These are phyloP conservation scores for Trachurus trachurus DNA, from an alignment of 2,797 vertebrate species.

Conservation along the genomic window DNA sequence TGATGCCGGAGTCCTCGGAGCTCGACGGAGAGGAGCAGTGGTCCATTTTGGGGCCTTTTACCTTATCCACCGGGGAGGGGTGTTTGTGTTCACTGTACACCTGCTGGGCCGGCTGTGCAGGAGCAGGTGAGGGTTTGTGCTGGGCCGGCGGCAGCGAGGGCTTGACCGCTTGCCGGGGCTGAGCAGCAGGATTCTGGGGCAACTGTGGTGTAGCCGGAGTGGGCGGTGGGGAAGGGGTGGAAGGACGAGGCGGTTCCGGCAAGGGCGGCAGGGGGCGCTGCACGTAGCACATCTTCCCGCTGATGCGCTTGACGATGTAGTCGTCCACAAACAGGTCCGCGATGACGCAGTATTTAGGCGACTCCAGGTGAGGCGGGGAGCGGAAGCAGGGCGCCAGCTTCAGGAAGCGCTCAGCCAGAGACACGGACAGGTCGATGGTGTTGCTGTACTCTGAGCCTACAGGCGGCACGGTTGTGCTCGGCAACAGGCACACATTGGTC, in stretches of 20 bases:
- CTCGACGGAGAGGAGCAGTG: slow-evolving; percentile 97
- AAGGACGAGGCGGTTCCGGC: slow-evolving; percentile 74
- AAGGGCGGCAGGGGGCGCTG: slow-evolving; percentile 89
- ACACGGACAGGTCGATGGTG: slow-evolving; percentile 93
- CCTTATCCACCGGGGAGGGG: slow-evolving; percentile 79
- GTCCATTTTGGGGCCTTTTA: slow-evolving; percentile 91
- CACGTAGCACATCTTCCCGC: slow-evolving; percentile 99
- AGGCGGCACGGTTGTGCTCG: slow-evolving; percentile 92
- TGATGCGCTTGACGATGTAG: slow-evolving; percentile 97
- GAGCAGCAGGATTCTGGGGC: slow-evolving; percentile 40
- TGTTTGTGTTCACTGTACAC: slow-evolving; percentile 73
- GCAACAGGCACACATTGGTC: slow-evolving; percentile 96
- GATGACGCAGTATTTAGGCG: slow-evolving; percentile 94
- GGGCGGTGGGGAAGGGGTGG: slow-evolving; percentile 59
- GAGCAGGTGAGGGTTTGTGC: slow-evolving; percentile 42
- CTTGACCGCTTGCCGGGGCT: slow-evolving; percentile 52
- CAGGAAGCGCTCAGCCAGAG: slow-evolving; percentile 93
- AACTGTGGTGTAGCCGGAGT: slow-evolving; percentile 57
- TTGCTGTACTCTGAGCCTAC: slow-evolving; percentile 85
- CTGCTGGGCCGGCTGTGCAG: slow-evolving; percentile 60
- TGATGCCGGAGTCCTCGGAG: slow-evolving; percentile 98
- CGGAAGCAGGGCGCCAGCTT: slow-evolving; percentile 93
- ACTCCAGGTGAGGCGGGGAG: slow-evolving; percentile 91
- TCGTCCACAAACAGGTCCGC: slow-evolving; percentile 96
- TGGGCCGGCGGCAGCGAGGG: slow-evolving; percentile 50